phyloP scores from a whole-genome alignment of 2,797 vertebrate species.

The Otolemur crassicaudatus region DNA sequence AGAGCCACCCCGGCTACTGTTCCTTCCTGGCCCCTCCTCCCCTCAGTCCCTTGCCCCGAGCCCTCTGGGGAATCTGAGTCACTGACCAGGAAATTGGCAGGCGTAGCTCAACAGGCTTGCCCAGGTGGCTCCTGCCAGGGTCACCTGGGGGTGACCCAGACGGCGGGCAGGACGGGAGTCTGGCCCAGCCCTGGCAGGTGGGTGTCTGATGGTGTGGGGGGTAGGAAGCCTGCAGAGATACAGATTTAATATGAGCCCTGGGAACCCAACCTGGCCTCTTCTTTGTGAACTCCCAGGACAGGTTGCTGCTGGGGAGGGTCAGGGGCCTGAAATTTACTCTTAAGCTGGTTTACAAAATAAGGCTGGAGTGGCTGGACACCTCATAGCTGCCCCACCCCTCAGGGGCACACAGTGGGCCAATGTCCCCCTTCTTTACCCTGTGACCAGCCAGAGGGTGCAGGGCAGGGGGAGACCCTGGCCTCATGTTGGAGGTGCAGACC shows the following conservation, averaged over 20 bases:
- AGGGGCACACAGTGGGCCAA: not conserved
- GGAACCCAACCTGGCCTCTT: fast-evolving
- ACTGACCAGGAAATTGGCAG: slow-evolving; percentile 84
- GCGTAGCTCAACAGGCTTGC: slow-evolving; percentile 63
- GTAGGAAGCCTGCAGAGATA: not conserved
- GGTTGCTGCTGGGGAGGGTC: not conserved
- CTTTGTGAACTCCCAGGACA: not conserved
- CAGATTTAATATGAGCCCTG: slow-evolving; percentile 10
- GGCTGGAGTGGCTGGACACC: not conserved
- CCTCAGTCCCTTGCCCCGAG: not conserved
- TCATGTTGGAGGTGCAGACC: not conserved
- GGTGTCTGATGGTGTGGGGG: not conserved
- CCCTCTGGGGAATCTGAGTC: slow-evolving; percentile 69
- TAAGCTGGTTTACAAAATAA: slow-evolving; percentile 54
- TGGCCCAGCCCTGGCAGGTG: slow-evolving; percentile 55
- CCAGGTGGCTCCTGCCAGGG: slow-evolving; percentile 46
- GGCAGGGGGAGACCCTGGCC: not conserved
- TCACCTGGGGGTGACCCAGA: slow-evolving; percentile 74
- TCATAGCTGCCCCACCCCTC: not conserved
- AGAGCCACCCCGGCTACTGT: slow-evolving; percentile 63
- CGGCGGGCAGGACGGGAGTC: slow-evolving; percentile 42
- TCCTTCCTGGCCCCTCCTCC: not conserved
- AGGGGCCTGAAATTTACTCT: slow-evolving; percentile 44
- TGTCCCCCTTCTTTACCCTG: not conserved
- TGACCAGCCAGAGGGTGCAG: not conserved